A percentile compares a stretch with the other conserved stretches of the same genome.
These are phyloP conservation scores for Fragum fragum DNA, from an alignment of 2,888 invertebrate genomes.

Conservation along the genomic window DNA sequence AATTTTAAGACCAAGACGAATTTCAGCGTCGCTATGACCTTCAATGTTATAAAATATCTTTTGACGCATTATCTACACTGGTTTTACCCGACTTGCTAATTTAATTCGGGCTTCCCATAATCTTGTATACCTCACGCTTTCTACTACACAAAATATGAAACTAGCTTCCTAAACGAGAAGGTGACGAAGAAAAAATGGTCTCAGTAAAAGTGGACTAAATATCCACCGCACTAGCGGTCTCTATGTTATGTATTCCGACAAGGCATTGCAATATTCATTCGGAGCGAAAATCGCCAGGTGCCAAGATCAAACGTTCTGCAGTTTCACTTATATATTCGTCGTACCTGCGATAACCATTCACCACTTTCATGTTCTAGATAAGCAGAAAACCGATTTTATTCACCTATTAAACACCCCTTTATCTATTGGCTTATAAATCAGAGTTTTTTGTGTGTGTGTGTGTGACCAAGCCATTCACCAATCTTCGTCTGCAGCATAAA, in stretches of 20 bases:
- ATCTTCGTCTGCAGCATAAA: too few relatives aligned
- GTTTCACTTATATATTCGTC: background rate
- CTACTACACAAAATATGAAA: too few relatives aligned
- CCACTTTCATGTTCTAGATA: slow-evolving; percentile 21
- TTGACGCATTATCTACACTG: background rate
- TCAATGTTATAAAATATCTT: background rate
- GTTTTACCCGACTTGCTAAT: background rate
- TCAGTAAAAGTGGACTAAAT: too few relatives aligned
- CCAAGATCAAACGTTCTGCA: too few relatives aligned
- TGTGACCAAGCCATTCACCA: too few relatives aligned
- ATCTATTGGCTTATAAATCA: background rate
- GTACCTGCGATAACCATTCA: slow-evolving; percentile 20
- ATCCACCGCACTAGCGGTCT: too few relatives aligned
- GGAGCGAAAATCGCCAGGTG: too few relatives aligned
- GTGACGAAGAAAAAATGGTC: too few relatives aligned
- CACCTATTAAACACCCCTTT: slow-evolving; percentile 10
- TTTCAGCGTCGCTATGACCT: background rate
- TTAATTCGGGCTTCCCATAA: background rate
- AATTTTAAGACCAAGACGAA: background rate
- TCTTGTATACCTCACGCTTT: background rate
- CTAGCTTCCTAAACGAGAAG: too few relatives aligned
- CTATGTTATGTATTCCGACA: too few relatives aligned
- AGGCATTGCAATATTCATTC: too few relatives aligned
- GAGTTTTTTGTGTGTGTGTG: too few relatives aligned
- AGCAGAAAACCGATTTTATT: slow-evolving; percentile 5